Conservation (phyloP, 2,113 vertebrate species). For the Amphiprion ocellaris region DNA sequence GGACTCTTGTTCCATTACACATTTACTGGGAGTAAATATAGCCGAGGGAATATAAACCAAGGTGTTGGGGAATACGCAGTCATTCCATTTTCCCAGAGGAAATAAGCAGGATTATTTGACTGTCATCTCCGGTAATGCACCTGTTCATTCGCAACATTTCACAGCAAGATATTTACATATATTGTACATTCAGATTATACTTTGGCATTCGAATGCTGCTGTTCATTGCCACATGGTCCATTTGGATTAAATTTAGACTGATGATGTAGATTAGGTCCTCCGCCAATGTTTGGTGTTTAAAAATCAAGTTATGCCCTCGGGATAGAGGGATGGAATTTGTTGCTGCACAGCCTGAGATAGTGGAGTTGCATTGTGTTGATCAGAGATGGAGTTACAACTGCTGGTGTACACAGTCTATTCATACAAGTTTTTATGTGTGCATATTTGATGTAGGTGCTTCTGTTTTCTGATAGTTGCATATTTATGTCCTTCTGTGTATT, state of each 20-base stretch:
- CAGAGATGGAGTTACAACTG: not conserved
- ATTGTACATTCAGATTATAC: slow-evolving; percentile 7
- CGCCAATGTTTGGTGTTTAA: slow-evolving; percentile 34
- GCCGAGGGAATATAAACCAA: slow-evolving; percentile 6
- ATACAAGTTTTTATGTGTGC: too few relatives aligned
- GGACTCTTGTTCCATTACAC: slow-evolving; percentile 19
- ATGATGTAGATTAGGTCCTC: slow-evolving; percentile 25
- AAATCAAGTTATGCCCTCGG: slow-evolving; percentile 21
- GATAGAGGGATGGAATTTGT: slow-evolving; percentile 9
- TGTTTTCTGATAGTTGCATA: too few relatives aligned
- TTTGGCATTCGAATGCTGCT: slow-evolving; percentile 18
- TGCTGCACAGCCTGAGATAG: slow-evolving; percentile 14
- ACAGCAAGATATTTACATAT: slow-evolving; percentile 1
- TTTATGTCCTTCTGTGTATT: too few relatives aligned
- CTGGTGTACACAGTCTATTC: too few relatives aligned
- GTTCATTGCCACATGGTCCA: slow-evolving; percentile 1
- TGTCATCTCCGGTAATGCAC: not conserved
- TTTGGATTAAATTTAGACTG: slow-evolving; percentile 30
- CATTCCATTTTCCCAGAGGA: not conserved
- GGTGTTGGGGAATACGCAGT: not conserved
- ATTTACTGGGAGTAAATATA: not conserved
- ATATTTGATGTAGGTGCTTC: not conserved
- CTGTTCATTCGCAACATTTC: slow-evolving; percentile 8
- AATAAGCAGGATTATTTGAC: not conserved
- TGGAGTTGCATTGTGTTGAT: not conserved